Evolutionary conservation across 2,888 invertebrate genomes (phyloP).

Genomic region (Caenorhabditis macrosperma): DNA sequence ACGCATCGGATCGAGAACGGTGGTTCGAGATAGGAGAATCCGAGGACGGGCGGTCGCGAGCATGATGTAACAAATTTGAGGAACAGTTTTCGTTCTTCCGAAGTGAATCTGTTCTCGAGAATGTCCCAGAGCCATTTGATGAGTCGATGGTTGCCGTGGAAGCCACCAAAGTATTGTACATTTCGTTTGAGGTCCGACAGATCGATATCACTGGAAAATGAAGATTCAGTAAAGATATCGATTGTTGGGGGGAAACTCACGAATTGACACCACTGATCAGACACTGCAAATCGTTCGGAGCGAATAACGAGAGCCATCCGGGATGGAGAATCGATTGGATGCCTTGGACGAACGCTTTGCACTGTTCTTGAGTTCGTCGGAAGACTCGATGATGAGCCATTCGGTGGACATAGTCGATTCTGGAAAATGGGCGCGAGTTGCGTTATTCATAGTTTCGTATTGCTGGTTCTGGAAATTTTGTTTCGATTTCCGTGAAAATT

Average conservation of each 20-base stretch:
- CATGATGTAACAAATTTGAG: constrained; percentile 99
- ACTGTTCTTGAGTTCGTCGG: constrained; percentile 96
- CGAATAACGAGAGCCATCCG: constrained; percentile 95
- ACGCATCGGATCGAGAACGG: constrained; percentile 98
- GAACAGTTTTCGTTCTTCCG: constrained; percentile 93
- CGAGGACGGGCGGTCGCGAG: constrained; percentile 94
- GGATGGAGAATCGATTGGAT: constrained; percentile 84
- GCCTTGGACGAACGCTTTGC: constrained; percentile 91
- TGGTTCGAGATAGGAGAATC: constrained; percentile 95
- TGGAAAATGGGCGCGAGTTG: constrained; percentile 81
- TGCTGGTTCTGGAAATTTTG: too few relatives aligned
- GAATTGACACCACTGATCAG: constrained; percentile 86
- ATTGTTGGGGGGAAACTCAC: constrained; percentile 26
- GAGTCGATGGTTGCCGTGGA: constrained; percentile 92
- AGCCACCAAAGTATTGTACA: constrained; percentile 99
- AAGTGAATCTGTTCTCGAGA: constrained; percentile 92
- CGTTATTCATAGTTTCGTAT: neutral
- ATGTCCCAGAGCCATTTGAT: constrained; percentile 99
- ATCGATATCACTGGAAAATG: constrained; percentile 92
- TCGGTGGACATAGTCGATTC: constrained; percentile 96
- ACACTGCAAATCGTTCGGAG: constrained; percentile 93
- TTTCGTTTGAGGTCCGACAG: constrained; percentile 90
- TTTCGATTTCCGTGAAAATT: too few relatives aligned
- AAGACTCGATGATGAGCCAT: constrained; percentile 99
- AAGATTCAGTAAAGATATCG: neutral